Conservation (phyloP, 2,797 vertebrate species). For the Natrix natrix region DNA sequence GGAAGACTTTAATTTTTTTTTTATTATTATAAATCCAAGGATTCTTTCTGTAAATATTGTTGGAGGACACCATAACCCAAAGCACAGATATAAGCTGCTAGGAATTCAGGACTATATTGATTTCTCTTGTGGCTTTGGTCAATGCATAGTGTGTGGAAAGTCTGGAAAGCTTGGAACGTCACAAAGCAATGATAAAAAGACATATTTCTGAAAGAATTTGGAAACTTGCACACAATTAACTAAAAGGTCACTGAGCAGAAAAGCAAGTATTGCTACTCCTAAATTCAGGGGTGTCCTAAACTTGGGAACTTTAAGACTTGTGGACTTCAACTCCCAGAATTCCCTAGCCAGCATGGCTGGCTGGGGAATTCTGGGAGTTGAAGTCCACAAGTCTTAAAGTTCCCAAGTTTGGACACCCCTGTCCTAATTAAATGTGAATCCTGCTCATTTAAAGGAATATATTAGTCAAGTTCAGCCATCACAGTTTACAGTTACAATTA, state of each 20-base stretch:
- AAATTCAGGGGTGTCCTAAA: too few species aligned
- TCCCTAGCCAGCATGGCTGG: too few species aligned
- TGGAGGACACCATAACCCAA: slow-evolving; percentile 46
- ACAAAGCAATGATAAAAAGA: not conserved
- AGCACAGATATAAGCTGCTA: slow-evolving; percentile 38
- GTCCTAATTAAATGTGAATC: not conserved
- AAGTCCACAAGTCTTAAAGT: too few species aligned
- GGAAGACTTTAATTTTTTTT: slow-evolving; percentile 57
- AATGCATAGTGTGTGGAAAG: not conserved
- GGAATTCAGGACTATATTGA: slow-evolving; percentile 21
- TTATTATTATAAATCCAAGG: slow-evolving; percentile 63
- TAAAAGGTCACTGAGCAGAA: too few species aligned
- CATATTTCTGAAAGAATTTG: slow-evolving; percentile 12
- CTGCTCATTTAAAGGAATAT: not conserved
- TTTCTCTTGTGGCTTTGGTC: slow-evolving; percentile 18
- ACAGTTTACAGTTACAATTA: not conserved
- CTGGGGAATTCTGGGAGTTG: too few species aligned
- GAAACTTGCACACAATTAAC: not conserved
- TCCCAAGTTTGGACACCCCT: too few species aligned
- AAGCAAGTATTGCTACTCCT: not conserved
- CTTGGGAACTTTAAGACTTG: too few species aligned
- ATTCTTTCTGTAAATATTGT: slow-evolving; percentile 61
- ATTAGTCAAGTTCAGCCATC: not conserved
- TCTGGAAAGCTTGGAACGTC: not conserved
- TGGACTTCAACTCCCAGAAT: too few species aligned